These are phyloP conservation scores for human DNA, from an alignment of 2,113 vertebrate species.

Conservation along the genomic window GRCh38 chr1:103300001-103300500, in stretches of 20 bases:
- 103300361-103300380: neutral
- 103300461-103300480: neutral
- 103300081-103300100: constrained; percentile 55
- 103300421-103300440: neutral
- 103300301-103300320: constrained; percentile 3
- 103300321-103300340: neutral
- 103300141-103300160: neutral
- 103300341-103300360: neutral
- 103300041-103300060: constrained; percentile 61
- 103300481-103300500: neutral
- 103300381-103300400: neutral
- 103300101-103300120: constrained; percentile 66
- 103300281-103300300: constrained; percentile 4
- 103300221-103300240: neutral
- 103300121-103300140: constrained; percentile 63
- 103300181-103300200: constrained; percentile 51
- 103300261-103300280: neutral
- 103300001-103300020: constrained; percentile 74
- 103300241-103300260: constrained; percentile 1
- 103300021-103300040: constrained; percentile 46
- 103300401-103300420: neutral
- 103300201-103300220: constrained; percentile 17
- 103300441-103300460: neutral
- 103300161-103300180: constrained; percentile 36
- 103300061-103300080: constrained; percentile 77